Conservation (phyloP, 2,797 vertebrate genomes). For the Coranthus polyacanthus region DNA sequence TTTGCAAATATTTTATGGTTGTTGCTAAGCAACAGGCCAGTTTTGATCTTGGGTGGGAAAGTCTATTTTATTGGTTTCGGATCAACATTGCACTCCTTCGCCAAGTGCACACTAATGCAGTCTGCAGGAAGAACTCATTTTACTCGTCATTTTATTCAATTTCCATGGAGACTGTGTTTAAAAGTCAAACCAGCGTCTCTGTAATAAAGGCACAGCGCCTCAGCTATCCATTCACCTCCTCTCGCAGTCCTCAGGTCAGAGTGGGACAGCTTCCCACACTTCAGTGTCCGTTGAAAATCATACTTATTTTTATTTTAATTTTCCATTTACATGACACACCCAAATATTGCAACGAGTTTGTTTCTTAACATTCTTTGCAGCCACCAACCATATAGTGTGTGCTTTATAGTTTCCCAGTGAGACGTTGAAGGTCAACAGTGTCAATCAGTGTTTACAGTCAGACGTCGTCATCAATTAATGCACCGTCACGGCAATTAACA, state of each 20-base stretch:
- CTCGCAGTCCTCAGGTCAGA: background rate
- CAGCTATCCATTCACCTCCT: background rate
- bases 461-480: background rate
- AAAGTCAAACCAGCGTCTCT: background rate
- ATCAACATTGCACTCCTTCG: background rate
- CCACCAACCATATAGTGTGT: too few species aligned
- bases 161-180: constrained; percentile 47
- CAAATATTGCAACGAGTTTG: too few species aligned
- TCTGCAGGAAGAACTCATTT: constrained; percentile 18
- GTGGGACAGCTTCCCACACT: background rate
- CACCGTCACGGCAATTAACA: too few species aligned
- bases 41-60: constrained; percentile 53
- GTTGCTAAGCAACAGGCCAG: constrained; percentile 48
- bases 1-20: constrained; percentile 52
- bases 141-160: constrained; percentile 27
- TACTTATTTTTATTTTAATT: too few species aligned
- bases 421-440: background rate
- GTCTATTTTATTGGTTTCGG: constrained; percentile 43
- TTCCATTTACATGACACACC: too few species aligned
- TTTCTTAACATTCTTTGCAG: too few species aligned
- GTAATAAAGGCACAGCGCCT: constrained; percentile 6
- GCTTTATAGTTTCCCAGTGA: too few species aligned
- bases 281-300: background rate
- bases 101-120: constrained; percentile 28
- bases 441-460: background rate